Evolutionary conservation across 1,140 invertebrate species (phyloP).

Genomic region (Drosophila bipectinata): DNA sequence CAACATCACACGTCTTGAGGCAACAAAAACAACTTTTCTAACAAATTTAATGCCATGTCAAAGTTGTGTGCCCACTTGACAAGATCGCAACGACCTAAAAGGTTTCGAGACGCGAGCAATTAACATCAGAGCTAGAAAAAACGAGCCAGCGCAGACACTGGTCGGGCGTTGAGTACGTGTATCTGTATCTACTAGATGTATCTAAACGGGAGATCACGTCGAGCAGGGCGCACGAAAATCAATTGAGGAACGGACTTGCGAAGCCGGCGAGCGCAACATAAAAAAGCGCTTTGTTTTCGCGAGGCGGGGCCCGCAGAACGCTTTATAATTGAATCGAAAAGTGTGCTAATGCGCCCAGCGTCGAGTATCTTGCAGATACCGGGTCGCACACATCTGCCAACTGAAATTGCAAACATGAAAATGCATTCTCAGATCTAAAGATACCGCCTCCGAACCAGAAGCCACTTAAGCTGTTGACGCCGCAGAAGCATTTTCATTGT

Average conservation of each 20-base stretch:
- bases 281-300: constrained; percentile 71
- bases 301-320: constrained; percentile 39
- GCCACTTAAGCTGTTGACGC: neutral
- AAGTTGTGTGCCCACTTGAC: constrained; percentile 48
- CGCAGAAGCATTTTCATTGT: neutral
- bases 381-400: constrained; percentile 32
- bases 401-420: constrained; percentile 59
- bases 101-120: constrained; percentile 57
- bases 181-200: constrained; percentile 46
- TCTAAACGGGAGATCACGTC: constrained; percentile 71
- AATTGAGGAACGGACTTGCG: constrained; percentile 59
- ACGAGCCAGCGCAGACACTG: constrained; percentile 24
- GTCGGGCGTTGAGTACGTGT: constrained; percentile 3
- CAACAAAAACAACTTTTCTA: constrained; percentile 30
- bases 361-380: constrained; percentile 50
- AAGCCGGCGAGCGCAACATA: constrained; percentile 41
- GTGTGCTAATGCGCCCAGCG: constrained; percentile 73
- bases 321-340: constrained; percentile 69
- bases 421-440: constrained; percentile 71
- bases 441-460: constrained; percentile 42
- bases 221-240: constrained; percentile 62
- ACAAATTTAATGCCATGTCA: constrained; percentile 68
- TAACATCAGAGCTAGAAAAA: constrained; percentile 64
- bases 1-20: neutral
- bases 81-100: constrained; percentile 45